Conservation (phyloP, 1,140 invertebrate genomes). For the Papilio glaucus region DNA sequence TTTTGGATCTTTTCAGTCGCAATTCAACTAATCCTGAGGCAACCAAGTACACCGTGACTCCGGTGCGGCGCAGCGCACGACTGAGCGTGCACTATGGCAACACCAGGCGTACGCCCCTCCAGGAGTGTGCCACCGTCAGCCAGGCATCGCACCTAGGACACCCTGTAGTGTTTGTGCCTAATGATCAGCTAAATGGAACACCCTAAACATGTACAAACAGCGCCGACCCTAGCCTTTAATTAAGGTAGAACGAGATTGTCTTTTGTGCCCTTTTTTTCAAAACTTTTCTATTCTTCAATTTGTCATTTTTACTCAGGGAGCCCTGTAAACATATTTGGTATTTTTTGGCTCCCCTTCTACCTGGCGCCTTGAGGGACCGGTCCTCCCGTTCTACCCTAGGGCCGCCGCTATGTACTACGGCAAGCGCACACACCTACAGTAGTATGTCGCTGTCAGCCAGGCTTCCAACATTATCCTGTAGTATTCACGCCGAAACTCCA, state of each 20-base stretch:
- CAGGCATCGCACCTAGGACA: conserved; percentile 50
- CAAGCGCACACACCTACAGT: too few species aligned
- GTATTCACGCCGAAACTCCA: not conserved
- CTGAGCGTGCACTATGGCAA: conserved; percentile 51
- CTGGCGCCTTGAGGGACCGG: too few species aligned
- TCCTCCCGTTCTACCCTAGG: not conserved
- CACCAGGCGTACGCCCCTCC: conserved; percentile 48
- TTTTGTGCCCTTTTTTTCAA: not conserved
- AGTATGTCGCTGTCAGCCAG: too few species aligned
- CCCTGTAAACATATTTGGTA: not conserved
- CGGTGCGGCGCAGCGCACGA: conserved; percentile 56
- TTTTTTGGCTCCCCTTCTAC: not conserved
- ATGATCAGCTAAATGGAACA: conserved; percentile 42
- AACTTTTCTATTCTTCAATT: not conserved
- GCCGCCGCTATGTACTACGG: not conserved
- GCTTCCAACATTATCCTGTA: not conserved
- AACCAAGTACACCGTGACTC: conserved; percentile 52
- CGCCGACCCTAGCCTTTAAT: not conserved
- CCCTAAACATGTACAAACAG: conserved; percentile 33
- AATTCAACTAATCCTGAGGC: conserved; percentile 44
- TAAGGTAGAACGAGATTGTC: not conserved
- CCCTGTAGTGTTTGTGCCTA: conserved; percentile 45
- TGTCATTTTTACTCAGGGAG: not conserved
- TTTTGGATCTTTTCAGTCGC: conserved; percentile 45
- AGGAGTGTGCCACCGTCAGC: conserved; percentile 51